Evolutionary conservation across 2,888 invertebrate genomes (phyloP), one percentile per base, ranked within the genome.

Genomic region (Dichetophora obliterata): DNA sequence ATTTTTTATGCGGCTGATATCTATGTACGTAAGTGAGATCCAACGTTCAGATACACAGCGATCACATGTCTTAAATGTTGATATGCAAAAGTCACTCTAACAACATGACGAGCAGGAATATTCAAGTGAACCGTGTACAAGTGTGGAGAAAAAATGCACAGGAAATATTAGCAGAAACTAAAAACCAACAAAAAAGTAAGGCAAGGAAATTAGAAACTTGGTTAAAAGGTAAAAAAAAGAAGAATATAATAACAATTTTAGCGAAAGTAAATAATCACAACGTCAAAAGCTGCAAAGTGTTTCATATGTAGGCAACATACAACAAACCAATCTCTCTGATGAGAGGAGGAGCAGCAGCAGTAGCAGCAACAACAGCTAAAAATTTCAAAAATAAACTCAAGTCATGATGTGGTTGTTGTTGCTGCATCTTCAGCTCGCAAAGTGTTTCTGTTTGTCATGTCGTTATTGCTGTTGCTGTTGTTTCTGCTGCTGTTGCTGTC

Each of bases 211-310:
- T 54, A 59, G 27, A 59, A 59, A 59, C 43, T 43, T 27, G 16
- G 27, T 59, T 16, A n/a, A n/a, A n/a, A n/a, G n/a, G n/a, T 14
- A 22, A 24, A 59, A 59, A 27, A 54, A 54, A 19, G 11, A 54
- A 59, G 27, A 22, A 22, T 59, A n/a, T 59, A 14, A n/a, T 59
- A 43, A 43, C 14, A 9, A 59, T 27, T 22, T 59, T 59, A 59
- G 59, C 59, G 59, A 59, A 59, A 59, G 59, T 59, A 59, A 59
- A 59, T 59, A 59, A 59, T 59, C 24, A 59, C 59, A 59, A 27
- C 16, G 27, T 59, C 27, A 59, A 11, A 24, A 59, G 3, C 43
- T 11, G 43, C 43, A 43, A 43, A 1, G 43, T 43, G 11, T 11
- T 43, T 43, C 14, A 14, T 43, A 43, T 11, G 43, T 43, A 3